Base-by-base conservation (phyloP, 2,113 vertebrate genomes). In the Sinocyclocheilus anshuiensis region DNA sequence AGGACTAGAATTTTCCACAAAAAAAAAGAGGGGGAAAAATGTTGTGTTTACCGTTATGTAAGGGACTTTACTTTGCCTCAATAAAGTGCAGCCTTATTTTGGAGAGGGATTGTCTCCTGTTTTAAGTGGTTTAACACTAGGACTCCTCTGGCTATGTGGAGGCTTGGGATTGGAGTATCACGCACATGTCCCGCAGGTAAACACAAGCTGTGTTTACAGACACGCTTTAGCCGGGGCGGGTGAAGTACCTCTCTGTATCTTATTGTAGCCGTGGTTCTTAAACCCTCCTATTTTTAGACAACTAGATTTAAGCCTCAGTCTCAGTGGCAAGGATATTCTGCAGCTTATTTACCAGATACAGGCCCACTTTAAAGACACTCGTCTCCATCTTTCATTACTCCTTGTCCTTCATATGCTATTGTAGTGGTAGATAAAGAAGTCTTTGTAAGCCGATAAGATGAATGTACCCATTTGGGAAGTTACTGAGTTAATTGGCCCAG, bases 271-370 rank as follows among this genome's bases (percentile, higher is more conserved):
- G 9, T 12, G 84, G 69, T 82, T 80, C 77, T 81, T 86, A 86
- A 91, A 76, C 12, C 83, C 67, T 84, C 69, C 84, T 90, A 89
- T 89, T 89, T 90, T 86, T 89, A 89, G 85, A 85, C 26, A 20
- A 36, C n/a, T 65, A 79, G 81, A 87, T 81, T 84, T 74, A 26
- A 74, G 53, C 26, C 67, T 33, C 82, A 74, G 18, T 82, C 61
- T 69, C 80, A 82, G 81, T 11, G 18, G 16, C 24, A 53, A 22
- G 12, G 33, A 57, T 50, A 15, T 42, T 29, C 11, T 36, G 67
- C 22, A 72, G 48, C 81, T 57, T 72, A 57, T 83, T 83, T 72
- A 57, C 26, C 12, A 50, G 15, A 18, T 15, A 12, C 29, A 53
- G 42, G 39, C 39, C 16, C 10, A 79, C 5, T 16, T 53, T 72